A percentile compares a stretch with the other conserved stretches of the same genome.
Conservation (phyloP, 2,888 invertebrate species). For the Gymnocheta viridis region DNA sequence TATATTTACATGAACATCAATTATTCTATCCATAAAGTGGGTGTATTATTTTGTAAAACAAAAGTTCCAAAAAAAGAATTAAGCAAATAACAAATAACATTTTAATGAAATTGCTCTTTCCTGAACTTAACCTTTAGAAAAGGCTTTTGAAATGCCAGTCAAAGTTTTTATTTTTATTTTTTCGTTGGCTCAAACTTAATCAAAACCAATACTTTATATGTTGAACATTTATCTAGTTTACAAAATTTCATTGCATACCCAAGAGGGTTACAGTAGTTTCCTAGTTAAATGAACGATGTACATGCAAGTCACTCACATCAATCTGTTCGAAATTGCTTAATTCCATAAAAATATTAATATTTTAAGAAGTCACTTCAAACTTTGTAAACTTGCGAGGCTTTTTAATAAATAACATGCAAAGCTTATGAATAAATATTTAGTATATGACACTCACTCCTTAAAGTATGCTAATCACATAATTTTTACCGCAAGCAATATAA, state of each 20-base stretch:
- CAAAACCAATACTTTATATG: not conserved
- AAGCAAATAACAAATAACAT: not conserved
- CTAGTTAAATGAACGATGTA: not conserved
- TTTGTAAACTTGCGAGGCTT: too few species aligned
- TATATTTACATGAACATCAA: not conserved
- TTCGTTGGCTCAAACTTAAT: not conserved
- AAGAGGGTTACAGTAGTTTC: not conserved
- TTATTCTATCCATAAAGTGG: constrained; percentile 23
- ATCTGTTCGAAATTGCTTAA: too few species aligned
- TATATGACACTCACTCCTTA: too few species aligned
- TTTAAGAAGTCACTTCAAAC: too few species aligned
- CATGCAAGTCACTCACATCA: too few species aligned
- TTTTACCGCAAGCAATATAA: too few species aligned
- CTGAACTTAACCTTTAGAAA: constrained; percentile 41
- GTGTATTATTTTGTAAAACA: constrained; percentile 16
- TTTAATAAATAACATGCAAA: too few species aligned
- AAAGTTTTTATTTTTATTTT: not conserved
- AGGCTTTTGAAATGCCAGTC: not conserved
- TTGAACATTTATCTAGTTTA: not conserved
- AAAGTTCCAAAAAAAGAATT: not conserved
- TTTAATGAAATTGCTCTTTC: not conserved
- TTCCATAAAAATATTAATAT: too few species aligned
- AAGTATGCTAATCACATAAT: too few species aligned
- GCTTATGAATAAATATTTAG: too few species aligned
- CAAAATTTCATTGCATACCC: constrained; percentile 20